Conservation (phyloP, 2,888 invertebrate genomes). For the Vanessa cardui region DNA sequence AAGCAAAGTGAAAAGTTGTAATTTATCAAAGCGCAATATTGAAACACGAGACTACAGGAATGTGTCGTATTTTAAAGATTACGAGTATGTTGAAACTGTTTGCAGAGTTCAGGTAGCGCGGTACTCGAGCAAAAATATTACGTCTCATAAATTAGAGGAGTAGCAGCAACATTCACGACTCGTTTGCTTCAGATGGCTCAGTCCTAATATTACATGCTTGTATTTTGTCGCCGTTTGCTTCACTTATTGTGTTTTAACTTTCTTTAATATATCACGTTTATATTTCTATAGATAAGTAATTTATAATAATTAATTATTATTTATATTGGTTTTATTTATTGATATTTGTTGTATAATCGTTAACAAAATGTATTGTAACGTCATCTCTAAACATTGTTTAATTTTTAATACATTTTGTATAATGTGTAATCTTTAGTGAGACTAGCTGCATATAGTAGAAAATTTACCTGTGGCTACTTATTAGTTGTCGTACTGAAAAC, state of each 20-base stretch:
- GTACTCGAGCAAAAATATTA: constrained; percentile 34
- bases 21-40: constrained; percentile 9
- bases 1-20: not conserved
- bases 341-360: too few species aligned
- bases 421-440: too few species aligned
- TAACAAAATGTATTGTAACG: too few species aligned
- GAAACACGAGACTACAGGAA: constrained; percentile 12
- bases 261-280: not conserved
- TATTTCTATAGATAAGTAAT: not conserved
- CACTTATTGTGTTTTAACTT: not conserved
- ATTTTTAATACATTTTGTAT: too few species aligned
- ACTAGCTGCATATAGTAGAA: too few species aligned
- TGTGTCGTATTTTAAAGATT: constrained; percentile 29
- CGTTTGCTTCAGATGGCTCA: constrained; percentile 26
- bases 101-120: constrained; percentile 35
- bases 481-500: too few species aligned
- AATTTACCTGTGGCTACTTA: too few species aligned
- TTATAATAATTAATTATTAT: too few species aligned
- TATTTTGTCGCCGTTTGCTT: constrained; percentile 12
- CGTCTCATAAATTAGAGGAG: constrained; percentile 32
- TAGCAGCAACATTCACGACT: constrained; percentile 25
- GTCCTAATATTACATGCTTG: constrained; percentile 20
- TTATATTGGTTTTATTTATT: too few species aligned
- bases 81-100: constrained; percentile 34
- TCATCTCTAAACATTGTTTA: too few species aligned